phyloP scores from a whole-genome alignment of 2,888 invertebrate genomes.

The Erannis defoliaria region DNA sequence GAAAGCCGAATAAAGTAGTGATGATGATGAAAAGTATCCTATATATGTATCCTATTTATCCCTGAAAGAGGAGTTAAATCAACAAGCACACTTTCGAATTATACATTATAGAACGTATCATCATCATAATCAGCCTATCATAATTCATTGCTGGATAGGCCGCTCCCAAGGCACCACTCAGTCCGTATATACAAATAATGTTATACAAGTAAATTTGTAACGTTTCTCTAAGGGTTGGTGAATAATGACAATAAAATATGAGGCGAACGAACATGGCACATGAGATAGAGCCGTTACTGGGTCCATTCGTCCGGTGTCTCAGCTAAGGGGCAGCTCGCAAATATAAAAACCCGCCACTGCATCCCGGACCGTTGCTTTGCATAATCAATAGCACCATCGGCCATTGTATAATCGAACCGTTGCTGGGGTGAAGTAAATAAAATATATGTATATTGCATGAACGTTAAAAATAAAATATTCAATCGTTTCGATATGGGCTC shows the following conservation, averaged over 20 bases:
- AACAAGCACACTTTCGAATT: too few species aligned
- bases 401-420: constrained; percentile 60
- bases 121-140: too few species aligned
- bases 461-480: constrained; percentile 44
- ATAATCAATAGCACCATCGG: constrained; percentile 77
- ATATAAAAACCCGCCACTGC: constrained; percentile 81
- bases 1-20: too few species aligned
- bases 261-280: constrained; percentile 6
- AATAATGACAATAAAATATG: background rate
- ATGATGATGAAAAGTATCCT: too few species aligned
- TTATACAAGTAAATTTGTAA: background rate
- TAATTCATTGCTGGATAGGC: too few species aligned
- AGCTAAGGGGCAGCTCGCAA: constrained; percentile 54
- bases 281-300: constrained; percentile 19
- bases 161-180: too few species aligned
- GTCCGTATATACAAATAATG: background rate
- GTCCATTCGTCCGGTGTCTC: constrained; percentile 56
- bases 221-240: constrained; percentile 8
- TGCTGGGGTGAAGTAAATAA: constrained; percentile 63
- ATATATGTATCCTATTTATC: too few species aligned
- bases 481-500: constrained; percentile 29
- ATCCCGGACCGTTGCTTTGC: constrained; percentile 74
- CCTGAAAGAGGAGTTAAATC: too few species aligned
- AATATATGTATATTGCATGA: constrained; percentile 47
- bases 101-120: too few species aligned